A percentile compares a stretch with the other conserved stretches of the same genome.
phyloP scores from a whole-genome alignment of 2,113 vertebrate genomes.

The Aptenodytes forsteri region DNA sequence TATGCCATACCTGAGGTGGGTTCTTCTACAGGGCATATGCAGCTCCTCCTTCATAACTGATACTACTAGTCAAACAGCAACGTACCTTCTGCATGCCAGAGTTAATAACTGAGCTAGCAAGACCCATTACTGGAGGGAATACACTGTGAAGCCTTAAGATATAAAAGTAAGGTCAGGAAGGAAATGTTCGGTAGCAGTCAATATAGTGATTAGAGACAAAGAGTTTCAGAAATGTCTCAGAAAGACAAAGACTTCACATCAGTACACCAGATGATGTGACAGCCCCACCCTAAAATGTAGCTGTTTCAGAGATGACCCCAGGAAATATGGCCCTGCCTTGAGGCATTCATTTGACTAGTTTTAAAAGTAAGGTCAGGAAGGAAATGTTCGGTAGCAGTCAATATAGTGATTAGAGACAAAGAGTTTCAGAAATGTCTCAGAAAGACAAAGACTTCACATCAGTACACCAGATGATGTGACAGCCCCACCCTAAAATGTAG shows the following conservation, averaged over 20 bases:
- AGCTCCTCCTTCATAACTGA: not conserved
- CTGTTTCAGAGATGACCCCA: not conserved
- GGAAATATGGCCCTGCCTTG: not conserved
- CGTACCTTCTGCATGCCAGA: not conserved
- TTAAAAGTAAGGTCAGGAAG: not conserved
- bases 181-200: not conserved
- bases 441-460: not conserved
- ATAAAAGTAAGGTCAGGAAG: not conserved
- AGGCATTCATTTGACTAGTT: not conserved
- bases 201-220: not conserved
- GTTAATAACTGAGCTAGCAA: not conserved
- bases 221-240: not conserved
- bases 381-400: not conserved
- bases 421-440: not conserved
- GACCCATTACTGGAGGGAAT: not conserved
- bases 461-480: not conserved
- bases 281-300: not conserved
- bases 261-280: not conserved
- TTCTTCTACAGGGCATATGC: not conserved
- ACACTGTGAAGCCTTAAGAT: not conserved
- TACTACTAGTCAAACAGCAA: not conserved
- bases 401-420: not conserved
- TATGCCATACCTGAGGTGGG: not conserved
- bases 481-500: not conserved
- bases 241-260: not conserved